Conservation (phyloP, 2,888 invertebrate genomes). For the Brenthis hecate region DNA sequence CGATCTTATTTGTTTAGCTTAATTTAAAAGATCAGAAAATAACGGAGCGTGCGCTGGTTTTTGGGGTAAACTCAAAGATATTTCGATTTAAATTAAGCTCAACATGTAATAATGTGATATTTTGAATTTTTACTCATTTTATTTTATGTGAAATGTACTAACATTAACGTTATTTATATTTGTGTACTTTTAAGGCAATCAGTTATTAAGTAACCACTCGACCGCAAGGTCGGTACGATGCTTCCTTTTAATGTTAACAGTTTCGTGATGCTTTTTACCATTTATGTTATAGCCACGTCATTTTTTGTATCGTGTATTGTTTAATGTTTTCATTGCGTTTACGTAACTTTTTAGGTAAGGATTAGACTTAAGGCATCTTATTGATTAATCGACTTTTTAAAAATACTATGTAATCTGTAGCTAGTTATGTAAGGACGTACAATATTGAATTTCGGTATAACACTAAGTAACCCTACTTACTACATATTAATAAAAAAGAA, state of each 20-base stretch:
- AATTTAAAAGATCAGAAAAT: constrained; percentile 64
- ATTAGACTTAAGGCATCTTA: constrained; percentile 64
- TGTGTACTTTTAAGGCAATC: constrained; percentile 55
- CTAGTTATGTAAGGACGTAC: constrained; percentile 57
- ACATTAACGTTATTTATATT: constrained; percentile 65
- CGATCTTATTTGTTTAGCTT: constrained; percentile 77
- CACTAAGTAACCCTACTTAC: constrained; percentile 20
- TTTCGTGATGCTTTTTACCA: constrained; percentile 67
- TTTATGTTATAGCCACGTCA: constrained; percentile 67
- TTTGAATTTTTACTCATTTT: constrained; percentile 77
- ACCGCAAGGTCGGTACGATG: constrained; percentile 61
- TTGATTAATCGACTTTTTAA: constrained; percentile 72
- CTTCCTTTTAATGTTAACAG: constrained; percentile 74
- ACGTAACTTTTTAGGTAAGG: constrained; percentile 69
- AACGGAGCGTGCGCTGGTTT: constrained; percentile 46
- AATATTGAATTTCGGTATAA: constrained; percentile 42
- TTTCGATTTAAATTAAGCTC: constrained; percentile 80
- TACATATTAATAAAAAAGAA: constrained; percentile 36
- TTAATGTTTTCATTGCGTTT: constrained; percentile 69
- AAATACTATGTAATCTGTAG: constrained; percentile 75
- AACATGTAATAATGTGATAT: constrained; percentile 82
- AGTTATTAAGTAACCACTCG: constrained; percentile 51
- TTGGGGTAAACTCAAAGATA: constrained; percentile 50
- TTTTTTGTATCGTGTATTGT: constrained; percentile 54
- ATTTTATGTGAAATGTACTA: constrained; percentile 64